Evolutionary conservation across 2,888 invertebrate species (phyloP).

Genomic region (Arctia plantaginis): DNA sequence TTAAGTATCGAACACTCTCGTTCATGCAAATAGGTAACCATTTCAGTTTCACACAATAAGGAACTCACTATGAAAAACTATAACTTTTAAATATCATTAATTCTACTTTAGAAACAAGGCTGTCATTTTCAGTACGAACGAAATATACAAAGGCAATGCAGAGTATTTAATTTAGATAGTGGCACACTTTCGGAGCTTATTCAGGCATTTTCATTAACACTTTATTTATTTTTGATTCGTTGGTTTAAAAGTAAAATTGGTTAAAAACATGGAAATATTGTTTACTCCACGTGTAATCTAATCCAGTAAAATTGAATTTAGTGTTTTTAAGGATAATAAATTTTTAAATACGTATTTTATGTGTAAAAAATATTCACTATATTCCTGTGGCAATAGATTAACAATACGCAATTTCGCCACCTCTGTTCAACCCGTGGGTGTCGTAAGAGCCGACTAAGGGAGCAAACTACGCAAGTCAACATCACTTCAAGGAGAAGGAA

Average conservation of each 20-base stretch:
- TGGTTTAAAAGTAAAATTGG: slow-evolving; percentile 36
- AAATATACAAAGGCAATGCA: slow-evolving; percentile 27
- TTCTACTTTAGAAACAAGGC: slow-evolving; percentile 7
- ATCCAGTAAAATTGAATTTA: slow-evolving; percentile 3
- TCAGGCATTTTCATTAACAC: slow-evolving; percentile 49
- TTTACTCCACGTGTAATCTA: slow-evolving; percentile 19
- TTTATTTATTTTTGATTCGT: slow-evolving; percentile 37
- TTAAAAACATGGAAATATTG: slow-evolving; percentile 35
- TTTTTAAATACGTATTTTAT: no score
- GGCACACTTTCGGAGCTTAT: slow-evolving; percentile 36
- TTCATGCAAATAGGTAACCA: not conserved
- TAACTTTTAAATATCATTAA: not conserved
- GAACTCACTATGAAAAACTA: not conserved
- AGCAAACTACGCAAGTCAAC: no score
- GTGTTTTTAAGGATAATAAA: no score
- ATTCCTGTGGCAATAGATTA: no score
- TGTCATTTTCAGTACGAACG: not conserved
- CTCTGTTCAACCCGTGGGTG: no score
- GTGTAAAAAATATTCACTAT: no score
- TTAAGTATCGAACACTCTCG: not conserved
- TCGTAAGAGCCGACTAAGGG: no score
- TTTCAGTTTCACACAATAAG: not conserved
- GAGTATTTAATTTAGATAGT: slow-evolving; percentile 51
- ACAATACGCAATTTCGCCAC: no score
- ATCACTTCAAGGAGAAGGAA: no score